Evolutionary conservation across 2,888 invertebrate species (phyloP).

Genomic region (Argyresthia albistria): DNA sequence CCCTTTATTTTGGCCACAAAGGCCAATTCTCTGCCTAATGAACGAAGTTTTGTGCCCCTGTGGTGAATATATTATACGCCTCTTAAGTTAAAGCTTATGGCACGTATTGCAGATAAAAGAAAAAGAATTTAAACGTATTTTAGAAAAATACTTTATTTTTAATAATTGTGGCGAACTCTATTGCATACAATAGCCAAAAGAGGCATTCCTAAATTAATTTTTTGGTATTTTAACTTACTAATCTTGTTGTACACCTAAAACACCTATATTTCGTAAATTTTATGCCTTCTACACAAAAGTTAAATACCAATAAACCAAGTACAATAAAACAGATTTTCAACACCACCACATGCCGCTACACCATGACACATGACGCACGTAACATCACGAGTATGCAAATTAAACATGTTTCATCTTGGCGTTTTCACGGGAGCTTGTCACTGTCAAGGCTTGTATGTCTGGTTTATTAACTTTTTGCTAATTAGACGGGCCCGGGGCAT

Average conservation of each 20-base stretch:
- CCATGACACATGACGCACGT: conserved; percentile 1
- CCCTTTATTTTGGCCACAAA: conserved; percentile 47
- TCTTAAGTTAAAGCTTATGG: conserved; percentile 9
- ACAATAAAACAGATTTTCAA: not conserved
- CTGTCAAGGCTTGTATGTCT: conserved; percentile 60
- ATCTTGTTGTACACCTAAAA: too few species aligned
- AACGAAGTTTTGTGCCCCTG: conserved; percentile 31
- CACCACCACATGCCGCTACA: too few species aligned
- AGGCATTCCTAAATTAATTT: too few species aligned
- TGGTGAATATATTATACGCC: conserved; percentile 38
- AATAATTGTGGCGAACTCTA: too few species aligned
- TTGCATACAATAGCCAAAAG: too few species aligned
- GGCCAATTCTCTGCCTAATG: conserved; percentile 40
- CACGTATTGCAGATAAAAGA: not conserved
- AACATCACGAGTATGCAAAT: conserved; percentile 39
- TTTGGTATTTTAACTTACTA: too few species aligned
- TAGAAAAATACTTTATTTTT: too few species aligned
- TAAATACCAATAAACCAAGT: too few species aligned
- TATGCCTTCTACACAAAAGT: too few species aligned
- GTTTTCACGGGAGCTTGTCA: conserved; percentile 66
- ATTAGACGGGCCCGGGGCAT: conserved; percentile 58
- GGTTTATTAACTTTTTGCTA: conserved; percentile 70
- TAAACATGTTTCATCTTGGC: conserved; percentile 69
- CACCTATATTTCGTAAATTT: too few species aligned
- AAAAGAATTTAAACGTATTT: too few species aligned